Conservation (phyloP, 2,888 invertebrate genomes). For the Apamea anceps region DNA sequence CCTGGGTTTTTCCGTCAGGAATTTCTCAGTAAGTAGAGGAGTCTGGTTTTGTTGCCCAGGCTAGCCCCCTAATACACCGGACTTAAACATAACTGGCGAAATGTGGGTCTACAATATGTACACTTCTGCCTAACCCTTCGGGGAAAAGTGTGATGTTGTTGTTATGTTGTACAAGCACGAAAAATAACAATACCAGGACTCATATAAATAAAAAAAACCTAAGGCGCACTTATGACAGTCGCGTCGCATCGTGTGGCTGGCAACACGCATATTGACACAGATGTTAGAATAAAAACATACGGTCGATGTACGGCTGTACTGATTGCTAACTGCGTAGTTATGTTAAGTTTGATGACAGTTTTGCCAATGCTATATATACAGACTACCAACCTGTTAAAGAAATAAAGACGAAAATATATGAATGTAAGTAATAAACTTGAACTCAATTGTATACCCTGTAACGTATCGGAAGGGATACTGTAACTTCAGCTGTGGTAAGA, state of each 20-base stretch:
- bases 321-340: constrained; percentile 43
- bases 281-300: constrained; percentile 54
- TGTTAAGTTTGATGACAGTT: constrained; percentile 14
- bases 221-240: constrained; percentile 22
- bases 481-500: not conserved
- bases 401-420: not conserved
- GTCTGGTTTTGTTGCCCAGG: not conserved
- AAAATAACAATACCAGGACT: not conserved
- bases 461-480: not conserved
- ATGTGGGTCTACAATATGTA: not conserved
- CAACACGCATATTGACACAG: constrained; percentile 64
- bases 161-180: no score
- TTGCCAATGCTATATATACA: constrained; percentile 3
- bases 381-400: not conserved
- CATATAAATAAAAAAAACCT: not conserved
- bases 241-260: constrained; percentile 36
- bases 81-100: not conserved
- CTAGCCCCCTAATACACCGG: not conserved
- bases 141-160: not conserved
- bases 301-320: constrained; percentile 21
- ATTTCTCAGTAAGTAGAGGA: not conserved
- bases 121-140: not conserved
- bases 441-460: not conserved
- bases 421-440: not conserved
- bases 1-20: not conserved